These are phyloP conservation scores for Dryoscopus gambensis DNA, from an alignment of 2,113 vertebrate genomes.

Conservation along the genomic window DNA sequence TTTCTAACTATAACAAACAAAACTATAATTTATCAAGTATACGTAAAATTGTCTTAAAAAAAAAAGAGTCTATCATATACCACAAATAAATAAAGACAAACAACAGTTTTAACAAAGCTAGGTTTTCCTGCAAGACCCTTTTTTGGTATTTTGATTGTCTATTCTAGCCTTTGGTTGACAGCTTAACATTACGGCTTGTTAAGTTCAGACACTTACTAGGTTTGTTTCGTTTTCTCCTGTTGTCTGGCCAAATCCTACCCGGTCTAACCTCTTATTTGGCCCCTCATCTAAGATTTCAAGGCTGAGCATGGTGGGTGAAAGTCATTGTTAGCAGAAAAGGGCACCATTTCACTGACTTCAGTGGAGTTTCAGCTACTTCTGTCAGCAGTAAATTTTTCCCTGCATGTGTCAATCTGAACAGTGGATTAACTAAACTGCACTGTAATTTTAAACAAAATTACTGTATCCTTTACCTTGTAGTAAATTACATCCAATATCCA, in stretches of 20 bases:
- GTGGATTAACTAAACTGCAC: conserved; percentile 69
- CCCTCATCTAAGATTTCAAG: conserved; percentile 55
- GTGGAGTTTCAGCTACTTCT: conserved; percentile 7
- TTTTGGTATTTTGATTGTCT: conserved; percentile 78
- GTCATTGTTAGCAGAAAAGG: conserved; percentile 5
- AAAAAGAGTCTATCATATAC: conserved; percentile 75
- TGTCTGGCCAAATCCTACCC: conserved; percentile 5
- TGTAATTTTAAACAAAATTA: conserved; percentile 73
- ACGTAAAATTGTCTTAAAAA: conserved; percentile 76
- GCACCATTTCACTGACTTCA: not conserved
- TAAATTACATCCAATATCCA: conserved; percentile 66
- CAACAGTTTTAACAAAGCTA: conserved; percentile 78
- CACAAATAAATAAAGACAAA: conserved; percentile 87
- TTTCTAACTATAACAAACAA: conserved; percentile 76
- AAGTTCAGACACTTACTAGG: conserved; percentile 62
- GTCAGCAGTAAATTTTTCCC: conserved; percentile 8
- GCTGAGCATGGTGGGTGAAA: conserved; percentile 54
- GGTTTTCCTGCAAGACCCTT: conserved; percentile 74
- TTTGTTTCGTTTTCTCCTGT: conserved; percentile 46
- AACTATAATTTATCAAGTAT: conserved; percentile 83
- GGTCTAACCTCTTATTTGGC: conserved; percentile 54
- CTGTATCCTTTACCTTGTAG: conserved; percentile 68
- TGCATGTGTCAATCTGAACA: conserved; percentile 53
- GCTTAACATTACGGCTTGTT: conserved; percentile 66
- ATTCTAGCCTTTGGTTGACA: conserved; percentile 78